A percentile compares a stretch with the other conserved stretches of the same genome.
Conservation (phyloP, 2,113 vertebrate species). For the Crypturellus undulatus region DNA sequence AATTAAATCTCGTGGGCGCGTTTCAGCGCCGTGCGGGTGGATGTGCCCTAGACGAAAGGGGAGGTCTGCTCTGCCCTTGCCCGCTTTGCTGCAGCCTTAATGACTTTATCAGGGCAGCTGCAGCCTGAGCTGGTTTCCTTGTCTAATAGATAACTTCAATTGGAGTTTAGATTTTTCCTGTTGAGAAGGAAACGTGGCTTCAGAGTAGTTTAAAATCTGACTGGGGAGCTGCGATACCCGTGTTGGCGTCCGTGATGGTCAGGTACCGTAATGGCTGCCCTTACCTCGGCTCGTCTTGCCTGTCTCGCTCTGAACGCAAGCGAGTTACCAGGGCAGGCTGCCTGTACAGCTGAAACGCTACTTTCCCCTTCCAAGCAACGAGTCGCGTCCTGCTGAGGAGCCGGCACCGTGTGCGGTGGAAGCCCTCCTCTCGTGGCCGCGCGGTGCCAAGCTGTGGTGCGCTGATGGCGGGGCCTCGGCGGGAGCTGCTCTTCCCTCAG, state of each 20-base stretch:
- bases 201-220: neutral
- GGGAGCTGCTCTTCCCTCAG: conserved; percentile 71
- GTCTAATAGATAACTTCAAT: neutral
- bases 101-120: neutral
- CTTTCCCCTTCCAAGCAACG: neutral
- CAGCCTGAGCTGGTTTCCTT: conserved; percentile 2
- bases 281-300: neutral
- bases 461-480: conserved; percentile 45
- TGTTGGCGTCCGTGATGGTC: neutral
- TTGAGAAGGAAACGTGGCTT: neutral
- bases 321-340: neutral
- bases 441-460: conserved; percentile 30
- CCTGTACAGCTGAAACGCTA: neutral
- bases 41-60: accelerated
- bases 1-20: neutral
- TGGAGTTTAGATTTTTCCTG: neutral
- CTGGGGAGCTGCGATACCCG: neutral
- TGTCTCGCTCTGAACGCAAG: neutral
- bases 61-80: neutral
- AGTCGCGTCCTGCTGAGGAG: neutral
- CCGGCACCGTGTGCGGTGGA: too few species aligned
- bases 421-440: neutral
- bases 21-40: neutral
- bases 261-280: neutral
- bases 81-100: neutral